phyloP scores from a whole-genome alignment of 2,113 vertebrate species.

The Alaudala cheleensis region DNA sequence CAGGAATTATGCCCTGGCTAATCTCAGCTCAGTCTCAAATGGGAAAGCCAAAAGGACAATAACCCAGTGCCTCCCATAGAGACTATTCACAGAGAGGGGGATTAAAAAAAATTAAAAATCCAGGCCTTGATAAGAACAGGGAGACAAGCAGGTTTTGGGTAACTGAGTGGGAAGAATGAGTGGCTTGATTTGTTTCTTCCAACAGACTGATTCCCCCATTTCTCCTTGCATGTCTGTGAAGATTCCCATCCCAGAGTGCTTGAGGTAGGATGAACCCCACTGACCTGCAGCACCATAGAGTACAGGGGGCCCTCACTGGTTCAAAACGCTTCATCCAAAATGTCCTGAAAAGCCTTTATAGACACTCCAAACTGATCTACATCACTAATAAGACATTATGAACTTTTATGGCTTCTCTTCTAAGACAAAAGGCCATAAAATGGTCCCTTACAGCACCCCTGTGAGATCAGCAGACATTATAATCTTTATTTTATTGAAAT shows the following conservation, averaged over 20 bases:
- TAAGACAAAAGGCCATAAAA: background rate
- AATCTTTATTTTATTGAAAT: background rate
- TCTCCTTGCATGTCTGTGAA: background rate
- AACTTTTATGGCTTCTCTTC: background rate
- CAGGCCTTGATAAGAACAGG: background rate
- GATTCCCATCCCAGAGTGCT: background rate
- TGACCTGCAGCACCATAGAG: fast-evolving
- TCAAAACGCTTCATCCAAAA: background rate
- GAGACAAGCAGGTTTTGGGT: background rate
- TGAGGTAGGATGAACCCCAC: background rate
- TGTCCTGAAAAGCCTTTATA: background rate
- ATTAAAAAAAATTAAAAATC: background rate
- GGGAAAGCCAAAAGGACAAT: background rate
- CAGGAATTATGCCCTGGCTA: background rate
- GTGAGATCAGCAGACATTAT: background rate
- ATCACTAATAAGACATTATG: background rate
- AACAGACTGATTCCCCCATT: background rate
- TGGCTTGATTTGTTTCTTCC: background rate
- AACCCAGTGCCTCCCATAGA: background rate
- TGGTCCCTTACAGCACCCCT: background rate
- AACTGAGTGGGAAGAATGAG: background rate
- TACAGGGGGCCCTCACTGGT: background rate
- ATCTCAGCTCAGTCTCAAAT: background rate
- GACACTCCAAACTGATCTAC: background rate
- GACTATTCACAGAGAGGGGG: background rate